Percentiles rank a stretch among this genome's conserved stretches.
These are phyloP conservation scores for Pardalotus punctatus DNA, from an alignment of 2,113 vertebrate genomes.

Conservation along the genomic window DNA sequence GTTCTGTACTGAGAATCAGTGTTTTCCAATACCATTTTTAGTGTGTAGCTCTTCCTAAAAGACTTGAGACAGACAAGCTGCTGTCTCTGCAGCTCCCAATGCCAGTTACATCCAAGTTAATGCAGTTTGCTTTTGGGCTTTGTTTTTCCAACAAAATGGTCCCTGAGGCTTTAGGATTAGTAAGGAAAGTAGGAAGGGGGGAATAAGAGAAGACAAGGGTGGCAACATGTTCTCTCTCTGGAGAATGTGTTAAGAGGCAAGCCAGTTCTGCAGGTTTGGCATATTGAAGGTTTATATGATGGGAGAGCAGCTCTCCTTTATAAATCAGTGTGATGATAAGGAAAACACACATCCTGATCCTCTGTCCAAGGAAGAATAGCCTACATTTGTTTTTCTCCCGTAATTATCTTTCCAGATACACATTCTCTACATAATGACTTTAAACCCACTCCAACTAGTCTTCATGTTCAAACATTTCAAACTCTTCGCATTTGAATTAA, in stretches of 20 bases:
- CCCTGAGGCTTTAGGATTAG: background rate
- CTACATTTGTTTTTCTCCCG: background rate
- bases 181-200: background rate
- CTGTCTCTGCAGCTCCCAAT: background rate
- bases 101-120: background rate
- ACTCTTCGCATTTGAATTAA: background rate
- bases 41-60: background rate
- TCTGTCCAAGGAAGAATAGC: background rate
- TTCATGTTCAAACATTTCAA: background rate
- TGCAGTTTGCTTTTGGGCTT: background rate
- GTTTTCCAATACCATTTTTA: background rate
- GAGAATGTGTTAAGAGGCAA: background rate
- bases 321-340: background rate
- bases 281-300: background rate
- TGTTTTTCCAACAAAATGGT: background rate
- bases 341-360: background rate
- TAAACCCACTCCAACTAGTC: background rate
- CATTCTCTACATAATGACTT: background rate
- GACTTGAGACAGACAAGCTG: background rate
- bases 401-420: constrained; percentile 7
- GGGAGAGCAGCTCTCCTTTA: background rate
- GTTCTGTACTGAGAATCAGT: background rate
- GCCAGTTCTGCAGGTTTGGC: background rate
- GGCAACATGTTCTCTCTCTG: background rate
- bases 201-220: background rate